Base-by-base conservation (phyloP, 2,888 invertebrate genomes). In the Formica aserva region DNA sequence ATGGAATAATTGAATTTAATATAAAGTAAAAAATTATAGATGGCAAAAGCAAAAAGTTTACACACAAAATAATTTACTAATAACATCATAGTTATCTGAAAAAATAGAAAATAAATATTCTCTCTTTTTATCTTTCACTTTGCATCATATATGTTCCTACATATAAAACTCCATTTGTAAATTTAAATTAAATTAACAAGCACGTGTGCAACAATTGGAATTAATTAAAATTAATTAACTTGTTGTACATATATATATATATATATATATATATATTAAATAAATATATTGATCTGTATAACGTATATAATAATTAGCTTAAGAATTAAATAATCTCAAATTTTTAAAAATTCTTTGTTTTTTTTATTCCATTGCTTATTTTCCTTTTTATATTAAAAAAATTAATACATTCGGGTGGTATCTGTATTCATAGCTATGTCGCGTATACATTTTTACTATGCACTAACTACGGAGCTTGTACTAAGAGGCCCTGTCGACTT, bases 381-480 rank as follows among this genome's bases (percentile, higher is more conserved):
- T 60, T 60, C 13, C 5, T 13, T 29, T 26, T 60, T 18, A n/a
- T 1, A n/a, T 9, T 13, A 18, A n/a, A 2, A 38, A 22, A 32
- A 18, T 8, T 41, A 60, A 18, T 26, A 38, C 3, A 13, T 45
- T 45, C 13, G 13, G 3, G 13, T 45, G 45, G 15, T 45, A 3
- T 45, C 3, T 29, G 1, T 26, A 18, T 72, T 72, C 38, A 38
- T 38, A 26, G 6, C 6, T 29, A 74, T 15, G 6, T 63, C 22
- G 5, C 62, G 3, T 75, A 11, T 32, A 75, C n/a, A 15, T 63
- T 75, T 63, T 45, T 32, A 22, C 29, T 48, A 62, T 75, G 18
- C 32, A 75, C 86, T 87, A 87, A 88, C 83, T 67, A 77, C 45
- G 82, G 78, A 82, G 81, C 82, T 83, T 75, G 62, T 69, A 85